Evolutionary conservation across 2,113 vertebrate genomes (phyloP), one percentile per base, ranked within the genome.

Genomic region (Psilopsiagon aymara): DNA sequence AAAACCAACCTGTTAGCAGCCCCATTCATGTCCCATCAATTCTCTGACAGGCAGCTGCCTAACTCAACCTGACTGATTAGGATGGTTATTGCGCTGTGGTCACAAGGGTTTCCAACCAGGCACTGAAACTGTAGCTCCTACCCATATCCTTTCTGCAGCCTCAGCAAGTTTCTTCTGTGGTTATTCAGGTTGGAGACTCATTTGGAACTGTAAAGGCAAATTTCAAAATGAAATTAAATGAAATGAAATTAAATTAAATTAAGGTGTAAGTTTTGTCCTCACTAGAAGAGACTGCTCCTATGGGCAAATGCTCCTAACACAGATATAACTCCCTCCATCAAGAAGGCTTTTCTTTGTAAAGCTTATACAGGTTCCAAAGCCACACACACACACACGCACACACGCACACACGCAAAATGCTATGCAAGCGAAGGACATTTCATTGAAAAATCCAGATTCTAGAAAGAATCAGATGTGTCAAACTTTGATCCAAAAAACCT

Each of bases 1-100:
- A 89, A 59, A 4, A 1, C 5, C 60, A 59, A 17, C 28, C 35
- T 47, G 37, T 55, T 71, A 68, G 60, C 68, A 95, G 37, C 31
- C 31, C 35, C 43, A 15, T 85, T 69, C 78, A 25, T 43, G 57
- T 41, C 49, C 43, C 37, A 70, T 16, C 53, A 2, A 0, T 28
- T 27, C 35, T 14, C 51, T 2, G 0, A 35, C 23, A 33, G 63
- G 19, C 57, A 85, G 77, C 35, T 82, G 57, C 37, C 29, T 19
- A 44, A 7, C 57, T 66, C 9, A 1, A 33, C 46, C n/a, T 51
- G 63, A 77, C 16, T 0, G 0, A 47, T n/a, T 7, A 53, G 28
- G 28, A 35, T 21, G 17, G 27, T 76, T 73, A 46, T 68, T 57
- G 44, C 67, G 67, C 46, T 96, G 49, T 12, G 33, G 39, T 28